A percentile compares a stretch with the other conserved stretches of the same genome.
Evolutionary conservation across 2,888 invertebrate species (phyloP).

Genomic region (Sinopyrophorus schimmeli): DNA sequence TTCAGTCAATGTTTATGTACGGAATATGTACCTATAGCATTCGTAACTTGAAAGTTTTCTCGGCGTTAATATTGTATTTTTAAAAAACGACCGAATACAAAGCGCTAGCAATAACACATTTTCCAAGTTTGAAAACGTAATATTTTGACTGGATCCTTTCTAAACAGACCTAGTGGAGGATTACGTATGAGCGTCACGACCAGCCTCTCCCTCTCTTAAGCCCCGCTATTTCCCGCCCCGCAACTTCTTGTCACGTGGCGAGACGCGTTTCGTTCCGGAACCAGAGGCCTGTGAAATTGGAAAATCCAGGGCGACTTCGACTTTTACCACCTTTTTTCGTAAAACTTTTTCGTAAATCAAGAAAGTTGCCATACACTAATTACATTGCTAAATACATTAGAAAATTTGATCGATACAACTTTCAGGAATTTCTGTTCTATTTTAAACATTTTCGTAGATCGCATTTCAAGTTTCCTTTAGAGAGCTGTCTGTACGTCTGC

Average conservation of each 20-base stretch:
- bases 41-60: too few species aligned
- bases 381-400: slow-evolving; percentile 22
- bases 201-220: slow-evolving; percentile 25
- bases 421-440: slow-evolving; percentile 9
- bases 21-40: too few species aligned
- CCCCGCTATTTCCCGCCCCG: slow-evolving; percentile 29
- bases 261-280: slow-evolving; percentile 49
- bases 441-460: slow-evolving; percentile 5
- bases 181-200: slow-evolving; percentile 45
- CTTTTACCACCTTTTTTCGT: slow-evolving; percentile 46
- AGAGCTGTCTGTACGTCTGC: slow-evolving; percentile 23
- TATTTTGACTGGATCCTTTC: slow-evolving; percentile 48
- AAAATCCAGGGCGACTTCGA: slow-evolving; percentile 52
- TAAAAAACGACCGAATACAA: slow-evolving; percentile 32
- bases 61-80: slow-evolving; percentile 23
- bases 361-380: slow-evolving; percentile 33
- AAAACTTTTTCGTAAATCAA: slow-evolving; percentile 20
- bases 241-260: slow-evolving; percentile 46
- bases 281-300: slow-evolving; percentile 56
- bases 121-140: slow-evolving; percentile 39
- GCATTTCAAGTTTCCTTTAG: slow-evolving; percentile 24
- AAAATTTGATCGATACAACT: slow-evolving; percentile 19
- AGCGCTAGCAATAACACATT: slow-evolving; percentile 40
- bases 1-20: slow-evolving; percentile 28
- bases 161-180: slow-evolving; percentile 42